phyloP scores from a whole-genome alignment of 1,140 invertebrate species.

The Mesaphorura yosii region DNA sequence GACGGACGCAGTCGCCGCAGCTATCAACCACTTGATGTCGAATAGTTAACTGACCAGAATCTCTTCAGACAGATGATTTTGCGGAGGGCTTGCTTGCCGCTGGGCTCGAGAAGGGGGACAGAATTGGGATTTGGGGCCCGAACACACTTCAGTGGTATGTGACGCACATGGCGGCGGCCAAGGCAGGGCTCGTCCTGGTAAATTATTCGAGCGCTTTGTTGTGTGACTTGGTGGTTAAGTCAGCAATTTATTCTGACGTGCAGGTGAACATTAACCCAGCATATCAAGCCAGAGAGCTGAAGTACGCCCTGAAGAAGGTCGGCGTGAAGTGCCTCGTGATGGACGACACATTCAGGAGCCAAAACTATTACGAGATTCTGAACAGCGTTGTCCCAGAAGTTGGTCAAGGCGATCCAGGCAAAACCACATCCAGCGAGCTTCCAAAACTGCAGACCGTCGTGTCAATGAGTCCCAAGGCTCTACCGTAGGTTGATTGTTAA shows the following conservation, averaged over 20 bases:
- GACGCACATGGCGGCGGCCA: conserved; percentile 59
- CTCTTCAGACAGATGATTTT: conserved; percentile 54
- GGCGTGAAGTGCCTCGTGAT: conserved; percentile 57
- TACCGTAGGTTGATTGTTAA: conserved; percentile 13
- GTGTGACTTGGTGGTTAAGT: background rate
- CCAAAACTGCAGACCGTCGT: conserved; percentile 20
- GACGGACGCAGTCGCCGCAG: conserved; percentile 8
- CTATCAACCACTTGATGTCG: background rate
- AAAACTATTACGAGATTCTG: conserved; percentile 62
- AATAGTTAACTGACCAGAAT: background rate
- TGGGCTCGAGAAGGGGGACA: conserved; percentile 66
- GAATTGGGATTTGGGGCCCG: conserved; percentile 77
- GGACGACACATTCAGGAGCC: conserved; percentile 50
- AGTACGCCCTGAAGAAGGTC: conserved; percentile 68
- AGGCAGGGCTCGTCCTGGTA: conserved; percentile 70
- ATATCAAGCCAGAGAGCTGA: conserved; percentile 62
- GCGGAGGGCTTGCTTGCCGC: conserved; percentile 65
- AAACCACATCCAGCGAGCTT: conserved; percentile 7
- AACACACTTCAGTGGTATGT: conserved; percentile 76
- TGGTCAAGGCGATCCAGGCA: conserved; percentile 10
- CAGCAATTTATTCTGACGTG: conserved; percentile 15
- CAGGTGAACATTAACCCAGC: conserved; percentile 74
- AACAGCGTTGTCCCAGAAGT: conserved; percentile 36
- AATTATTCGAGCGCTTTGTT: conserved; percentile 28
- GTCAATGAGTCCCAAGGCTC: conserved; percentile 11